Base-by-base conservation (phyloP, 2,888 invertebrate genomes). In the Tineola bisselliella region DNA sequence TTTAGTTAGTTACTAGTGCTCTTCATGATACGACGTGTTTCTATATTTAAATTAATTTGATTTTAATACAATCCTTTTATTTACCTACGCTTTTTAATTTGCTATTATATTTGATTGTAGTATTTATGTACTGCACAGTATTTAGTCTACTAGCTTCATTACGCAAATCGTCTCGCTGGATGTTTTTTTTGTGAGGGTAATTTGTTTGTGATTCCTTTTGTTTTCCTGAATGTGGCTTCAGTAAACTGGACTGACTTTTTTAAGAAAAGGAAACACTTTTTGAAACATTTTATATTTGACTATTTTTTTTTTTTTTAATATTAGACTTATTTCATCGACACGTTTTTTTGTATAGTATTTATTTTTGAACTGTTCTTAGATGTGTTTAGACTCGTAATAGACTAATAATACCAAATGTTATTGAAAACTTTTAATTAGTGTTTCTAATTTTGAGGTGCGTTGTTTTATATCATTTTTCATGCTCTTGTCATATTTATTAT, bases 181-280 rank as follows among this genome's bases (percentile, higher is more conserved):
- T 25, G 25, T 25, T 25, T 25, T 6, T 25, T 25, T 25, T 25
- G 2, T 25, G 25, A 25, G 4, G 6, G 25, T 25, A 6, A 25
- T 25, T 25, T 25, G 25, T 25, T 25, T 25, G 6, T 4, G 6
- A 25, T 25, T 25, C 6, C 25, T 25, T 6, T 25, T 25, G 25
- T 25, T 25, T 25, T 6, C 25, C 25, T 25, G 25, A 25, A 25
- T 25, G 6, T 25, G 25, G 25, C 6, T 25, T 4, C 6, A 25
- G 25, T 25, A 25, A 15, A 48, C 48, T 48, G 48, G 48, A 48
- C 48, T 48, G 48, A 48, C 48, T 48, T 48, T 48, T n/a, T 17
- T 25, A 25, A 6, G n/a, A n/a, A n/a, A n/a, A n/a, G n/a, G n/a
- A n/a, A 10, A 38, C 10, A n/a, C 1, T 48, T 48, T 48, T 48